Base-by-base conservation (phyloP, 2,888 invertebrate genomes). In the Muscina levida region DNA sequence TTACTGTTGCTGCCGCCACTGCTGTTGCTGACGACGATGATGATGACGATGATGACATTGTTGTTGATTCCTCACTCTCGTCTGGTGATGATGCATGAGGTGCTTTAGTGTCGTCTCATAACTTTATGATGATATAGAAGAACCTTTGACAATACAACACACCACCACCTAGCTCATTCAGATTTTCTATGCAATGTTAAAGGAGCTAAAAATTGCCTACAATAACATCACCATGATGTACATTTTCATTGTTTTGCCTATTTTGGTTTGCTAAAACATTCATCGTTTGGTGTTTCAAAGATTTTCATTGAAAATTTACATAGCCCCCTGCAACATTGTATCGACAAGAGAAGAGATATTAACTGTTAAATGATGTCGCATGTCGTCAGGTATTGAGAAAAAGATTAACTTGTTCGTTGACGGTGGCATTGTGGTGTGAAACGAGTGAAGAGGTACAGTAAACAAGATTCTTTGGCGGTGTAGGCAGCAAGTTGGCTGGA, bases 331-430 rank as follows among this genome's bases (percentile, higher is more conserved):
- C 62, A 62, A 62, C 62, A 62, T 62, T 62, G 62, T 62, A 62
- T 2, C 42, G 62, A 56, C 56, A 5, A 56, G 26, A 22, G 42
- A 42, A 13, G 5, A 39, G 62, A 62, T 62, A 62, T 62, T 62
- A 42, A 62, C 62, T 62, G 19, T 62, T 22, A 62, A 62, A 42
- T 39, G 39, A 22, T 53, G 22, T 53, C 24, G 22, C 19, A 42
- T 42, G 57, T 56, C n/a, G 31, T 59, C 59, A 59, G 37, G 37
- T 59, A 17, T 59, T 15, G 59, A 31, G 13, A 57, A 26, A 57
- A 59, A 59, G 59, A 59, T 59, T 15, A 59, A 59, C 59, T 15
- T 59, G 59, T 59, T n/a, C n/a, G n/a, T n/a, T n/a, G n/a, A n/a
- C n/a, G n/a, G n/a, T n/a, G n/a, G n/a, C n/a, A n/a, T n/a, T n/a